Evolutionary conservation across 2,797 vertebrate species (phyloP).

Genomic region (Heterohyrax brucei): DNA sequence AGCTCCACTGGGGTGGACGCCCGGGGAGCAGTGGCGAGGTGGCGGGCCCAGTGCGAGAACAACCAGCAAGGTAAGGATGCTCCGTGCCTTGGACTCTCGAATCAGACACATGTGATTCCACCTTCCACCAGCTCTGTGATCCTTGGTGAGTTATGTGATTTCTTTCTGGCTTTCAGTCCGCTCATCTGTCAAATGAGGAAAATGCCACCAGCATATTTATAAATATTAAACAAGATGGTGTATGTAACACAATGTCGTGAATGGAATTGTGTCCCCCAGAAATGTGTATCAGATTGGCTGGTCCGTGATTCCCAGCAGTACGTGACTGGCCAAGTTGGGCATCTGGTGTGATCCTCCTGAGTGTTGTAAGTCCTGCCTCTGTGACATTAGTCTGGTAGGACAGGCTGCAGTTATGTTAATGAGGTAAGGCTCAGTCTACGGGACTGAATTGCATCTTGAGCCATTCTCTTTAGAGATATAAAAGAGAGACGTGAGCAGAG

Average conservation of each 20-base stretch:
- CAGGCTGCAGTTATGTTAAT: too few species aligned
- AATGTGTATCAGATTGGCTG: too few species aligned
- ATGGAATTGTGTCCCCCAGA: too few species aligned
- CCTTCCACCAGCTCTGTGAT: not conserved
- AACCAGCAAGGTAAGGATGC: not conserved
- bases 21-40: not conserved
- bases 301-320: too few species aligned
- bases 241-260: not conserved
- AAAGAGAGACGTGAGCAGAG: too few species aligned
- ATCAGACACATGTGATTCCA: not conserved
- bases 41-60: not conserved
- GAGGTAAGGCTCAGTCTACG: too few species aligned
- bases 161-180: not conserved
- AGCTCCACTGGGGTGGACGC: not conserved
- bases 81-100: not conserved
- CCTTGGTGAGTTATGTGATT: not conserved
- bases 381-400: too few species aligned
- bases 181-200: conserved; percentile 10
- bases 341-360: too few species aligned
- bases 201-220: not conserved
- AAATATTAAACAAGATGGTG: conserved; percentile 11
- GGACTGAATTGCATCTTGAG: too few species aligned
- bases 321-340: too few species aligned
- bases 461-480: too few species aligned
- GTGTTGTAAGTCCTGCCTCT: too few species aligned